Evolutionary conservation across 2,888 invertebrate species (phyloP).

Genomic region (Criorhina ranunculi): DNA sequence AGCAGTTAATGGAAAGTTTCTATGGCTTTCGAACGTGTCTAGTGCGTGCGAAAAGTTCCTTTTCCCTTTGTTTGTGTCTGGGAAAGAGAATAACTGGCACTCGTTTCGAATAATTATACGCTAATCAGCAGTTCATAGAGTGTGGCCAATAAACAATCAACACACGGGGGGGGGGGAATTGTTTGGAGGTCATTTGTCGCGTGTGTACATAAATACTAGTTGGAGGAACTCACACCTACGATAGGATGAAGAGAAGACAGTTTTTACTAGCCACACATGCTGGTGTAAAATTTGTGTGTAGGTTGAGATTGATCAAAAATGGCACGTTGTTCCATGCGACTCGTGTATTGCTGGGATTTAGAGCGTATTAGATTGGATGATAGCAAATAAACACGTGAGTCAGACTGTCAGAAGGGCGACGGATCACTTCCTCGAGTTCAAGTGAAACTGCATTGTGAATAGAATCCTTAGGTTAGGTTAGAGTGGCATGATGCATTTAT

Average conservation of each 20-base stretch:
- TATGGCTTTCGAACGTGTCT: not conserved
- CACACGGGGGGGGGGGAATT: not conserved
- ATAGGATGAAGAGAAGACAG: not conserved
- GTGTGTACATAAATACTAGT: conserved; percentile 5
- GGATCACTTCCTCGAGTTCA: too few species aligned
- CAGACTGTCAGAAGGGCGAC: too few species aligned
- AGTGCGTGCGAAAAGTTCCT: not conserved
- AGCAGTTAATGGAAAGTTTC: conserved; percentile 27
- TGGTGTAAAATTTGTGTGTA: not conserved
- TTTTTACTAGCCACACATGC: not conserved
- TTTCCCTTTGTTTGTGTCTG: not conserved
- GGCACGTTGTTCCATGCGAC: not conserved
- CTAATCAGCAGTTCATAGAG: conserved; percentile 15
- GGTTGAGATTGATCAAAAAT: not conserved
- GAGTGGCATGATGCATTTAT: too few species aligned
- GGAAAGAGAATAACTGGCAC: conserved; percentile 2
- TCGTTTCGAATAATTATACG: conserved; percentile 19
- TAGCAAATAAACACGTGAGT: too few species aligned
- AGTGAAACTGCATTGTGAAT: too few species aligned
- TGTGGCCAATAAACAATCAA: not conserved
- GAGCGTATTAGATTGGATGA: not conserved
- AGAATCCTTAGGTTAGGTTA: too few species aligned
- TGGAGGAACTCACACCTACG: not conserved
- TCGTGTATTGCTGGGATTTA: not conserved
- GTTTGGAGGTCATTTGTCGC: conserved; percentile 31